Conservation (phyloP, 2,888 invertebrate genomes). For the Caenorhabditis auriculariae region DNA sequence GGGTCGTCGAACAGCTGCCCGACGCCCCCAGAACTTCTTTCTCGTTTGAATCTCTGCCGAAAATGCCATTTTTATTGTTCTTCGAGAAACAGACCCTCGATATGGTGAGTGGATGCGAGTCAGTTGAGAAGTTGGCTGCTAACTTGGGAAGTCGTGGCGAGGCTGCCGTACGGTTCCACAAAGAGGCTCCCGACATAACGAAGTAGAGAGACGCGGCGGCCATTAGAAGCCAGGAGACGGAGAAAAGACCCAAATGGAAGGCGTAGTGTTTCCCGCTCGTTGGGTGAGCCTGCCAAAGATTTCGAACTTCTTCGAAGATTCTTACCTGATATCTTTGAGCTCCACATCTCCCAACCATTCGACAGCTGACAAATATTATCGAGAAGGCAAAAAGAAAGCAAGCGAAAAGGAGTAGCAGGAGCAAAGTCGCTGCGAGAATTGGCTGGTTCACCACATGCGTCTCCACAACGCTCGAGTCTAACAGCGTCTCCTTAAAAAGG, state of each 20-base stretch:
- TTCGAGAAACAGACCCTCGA: background rate
- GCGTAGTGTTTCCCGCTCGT: constrained; percentile 29
- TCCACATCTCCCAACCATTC: constrained; percentile 33
- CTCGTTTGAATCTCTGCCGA: constrained; percentile 16
- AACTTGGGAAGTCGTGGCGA: constrained; percentile 6
- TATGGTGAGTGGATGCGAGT: too few relatives aligned
- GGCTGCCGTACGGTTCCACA: constrained; percentile 24
- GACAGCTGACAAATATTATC: constrained; percentile 26
- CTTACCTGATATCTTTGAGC: constrained; percentile 40
- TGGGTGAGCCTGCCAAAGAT: constrained; percentile 27
- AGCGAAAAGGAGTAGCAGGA: constrained; percentile 21
- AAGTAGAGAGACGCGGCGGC: constrained; percentile 17
- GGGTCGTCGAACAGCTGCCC: constrained; percentile 31
- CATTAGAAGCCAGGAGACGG: constrained; percentile 30
- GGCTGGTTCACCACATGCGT: constrained; percentile 37
- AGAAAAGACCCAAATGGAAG: constrained; percentile 25
- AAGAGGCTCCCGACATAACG: constrained; percentile 14
- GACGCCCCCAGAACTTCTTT: constrained; percentile 20
- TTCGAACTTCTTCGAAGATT: background rate
- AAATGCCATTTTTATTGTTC: background rate
- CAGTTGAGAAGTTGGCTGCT: constrained; percentile 7
- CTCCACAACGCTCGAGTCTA: constrained; percentile 24
- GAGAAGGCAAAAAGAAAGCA: constrained; percentile 18
- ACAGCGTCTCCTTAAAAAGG: constrained; percentile 31
- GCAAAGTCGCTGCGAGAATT: constrained; percentile 22